Base-by-base conservation (phyloP, 2,797 vertebrate genomes). In the Menidia menidia region DNA sequence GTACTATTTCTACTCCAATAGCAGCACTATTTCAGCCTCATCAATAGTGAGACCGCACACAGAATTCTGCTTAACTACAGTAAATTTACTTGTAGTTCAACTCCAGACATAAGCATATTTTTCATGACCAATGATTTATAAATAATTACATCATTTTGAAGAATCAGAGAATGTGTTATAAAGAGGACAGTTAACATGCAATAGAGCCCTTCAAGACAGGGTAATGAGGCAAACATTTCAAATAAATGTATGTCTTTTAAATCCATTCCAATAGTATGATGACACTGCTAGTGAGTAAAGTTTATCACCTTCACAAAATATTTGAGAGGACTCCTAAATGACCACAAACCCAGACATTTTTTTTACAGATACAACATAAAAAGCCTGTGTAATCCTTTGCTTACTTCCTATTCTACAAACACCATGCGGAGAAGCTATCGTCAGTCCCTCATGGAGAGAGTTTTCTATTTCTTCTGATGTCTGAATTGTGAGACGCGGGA, bases 101-200 rank as follows among this genome's bases (percentile, higher is more conserved):
- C 10, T 43, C 35, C 25, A 51, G 39, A 51, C 10, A 51, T 35
- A 7, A 32, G 2, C 6, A 39, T 44, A 25, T 43, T 72, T 31
- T 15, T 72, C 18, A 18, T 68, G 77, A 78, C 47, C 64, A 75
- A 62, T 81, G 77, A 75, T 76, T 25, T 25, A 2, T 25, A 25
- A 25, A 25, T 25, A 25, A 25, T 25, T 25, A 25, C 25, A 25
- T 25, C 25, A 25, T 25, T 25, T 25, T 25, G 25, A 25, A 25
- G 25, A 25, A 25, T 25, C 25, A 81, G 82, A 58, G 18, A 73
- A 56, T 55, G 33, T 75, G 61, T 68, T 80, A 59, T 71, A 53
- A 66, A 70, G 64, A 64, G 19, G 1, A 41, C 7, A 8, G n/a
- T 60, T 33, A 39, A 32, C 39, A 48, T 33, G 35, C 43, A 25